Conservation (phyloP, 1,140 invertebrate species). For the Dendrolimus punctatus region DNA sequence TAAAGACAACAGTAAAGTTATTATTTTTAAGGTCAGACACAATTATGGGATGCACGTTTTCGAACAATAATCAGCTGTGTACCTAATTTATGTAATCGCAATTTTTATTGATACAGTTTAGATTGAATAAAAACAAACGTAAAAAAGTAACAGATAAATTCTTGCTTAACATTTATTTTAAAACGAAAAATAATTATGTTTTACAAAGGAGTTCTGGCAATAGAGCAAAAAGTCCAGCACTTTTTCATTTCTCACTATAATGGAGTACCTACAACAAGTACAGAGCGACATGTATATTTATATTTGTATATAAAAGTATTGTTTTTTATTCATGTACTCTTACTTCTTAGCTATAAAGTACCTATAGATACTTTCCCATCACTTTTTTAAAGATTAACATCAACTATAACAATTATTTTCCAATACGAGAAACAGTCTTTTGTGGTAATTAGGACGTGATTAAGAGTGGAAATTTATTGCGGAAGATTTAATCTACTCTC, state of each 20-base stretch:
- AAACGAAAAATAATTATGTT: conserved; percentile 29
- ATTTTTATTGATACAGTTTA: no score
- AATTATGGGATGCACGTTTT: no score
- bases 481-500: no score
- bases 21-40: no score
- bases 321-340: conserved; percentile 1
- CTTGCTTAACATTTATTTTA: no score
- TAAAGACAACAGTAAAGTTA: no score
- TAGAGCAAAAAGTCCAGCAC: conserved; percentile 54
- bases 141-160: no score
- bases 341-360: conserved; percentile 1
- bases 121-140: no score
- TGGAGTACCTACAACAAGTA: no score
- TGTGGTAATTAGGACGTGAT: conserved; percentile 7
- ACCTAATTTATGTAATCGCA: no score
- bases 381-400: conserved; percentile 1
- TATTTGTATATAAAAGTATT: conserved; percentile 4
- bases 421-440: conserved; percentile 7
- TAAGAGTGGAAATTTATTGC: not conserved
- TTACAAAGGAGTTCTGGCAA: conserved; percentile 34
- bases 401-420: conserved; percentile 6
- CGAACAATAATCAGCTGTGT: no score
- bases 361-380: conserved; percentile 1
- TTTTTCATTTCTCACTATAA: not conserved
- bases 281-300: no score